A percentile compares a stretch with the other conserved stretches of the same genome.
Conservation (phyloP, 2,888 invertebrate genomes). For the Eupithecia pulchellata region DNA sequence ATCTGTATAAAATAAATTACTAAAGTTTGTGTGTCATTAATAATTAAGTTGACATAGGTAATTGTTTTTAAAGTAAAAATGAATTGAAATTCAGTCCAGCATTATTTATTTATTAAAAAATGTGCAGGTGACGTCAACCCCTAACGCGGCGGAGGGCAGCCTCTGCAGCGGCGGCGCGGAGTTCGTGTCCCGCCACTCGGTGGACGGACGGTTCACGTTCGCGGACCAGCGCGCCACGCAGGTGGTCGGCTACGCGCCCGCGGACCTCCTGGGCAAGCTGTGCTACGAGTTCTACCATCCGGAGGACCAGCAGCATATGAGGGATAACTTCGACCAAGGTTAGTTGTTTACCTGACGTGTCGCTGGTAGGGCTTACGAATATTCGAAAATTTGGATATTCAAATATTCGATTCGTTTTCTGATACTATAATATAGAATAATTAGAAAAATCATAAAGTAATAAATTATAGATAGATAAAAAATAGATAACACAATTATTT, state of each 20-base stretch:
- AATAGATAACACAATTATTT: too few relatives aligned
- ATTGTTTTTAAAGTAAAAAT: too few relatives aligned
- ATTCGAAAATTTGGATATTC: too few relatives aligned
- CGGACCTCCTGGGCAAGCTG: conserved; percentile 96
- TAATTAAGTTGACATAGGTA: too few relatives aligned
- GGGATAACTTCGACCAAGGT: conserved; percentile 99
- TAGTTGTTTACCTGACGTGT: conserved; percentile 37
- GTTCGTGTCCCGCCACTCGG: conserved; percentile 98
- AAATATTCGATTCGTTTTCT: too few relatives aligned
- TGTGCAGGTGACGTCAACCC: conserved; percentile 93
- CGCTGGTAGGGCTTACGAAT: too few relatives aligned
- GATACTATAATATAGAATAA: too few relatives aligned
- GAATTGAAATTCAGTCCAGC: background rate
- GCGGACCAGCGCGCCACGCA: conserved; percentile 98
- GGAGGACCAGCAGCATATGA: conserved; percentile 98
- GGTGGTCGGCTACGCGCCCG: conserved; percentile 96
- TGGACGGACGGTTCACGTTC: conserved; percentile 99
- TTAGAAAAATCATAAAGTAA: too few relatives aligned
- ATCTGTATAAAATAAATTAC: too few relatives aligned
- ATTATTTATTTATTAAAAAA: background rate
- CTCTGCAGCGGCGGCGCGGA: conserved; percentile 93
- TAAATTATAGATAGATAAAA: too few relatives aligned
- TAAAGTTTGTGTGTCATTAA: too few relatives aligned
- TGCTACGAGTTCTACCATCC: conserved; percentile 99
- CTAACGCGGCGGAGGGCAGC: conserved; percentile 95